These are phyloP conservation scores for Lasioglossum villosulum DNA, from an alignment of 2,888 invertebrate species.

Conservation along the genomic window DNA sequence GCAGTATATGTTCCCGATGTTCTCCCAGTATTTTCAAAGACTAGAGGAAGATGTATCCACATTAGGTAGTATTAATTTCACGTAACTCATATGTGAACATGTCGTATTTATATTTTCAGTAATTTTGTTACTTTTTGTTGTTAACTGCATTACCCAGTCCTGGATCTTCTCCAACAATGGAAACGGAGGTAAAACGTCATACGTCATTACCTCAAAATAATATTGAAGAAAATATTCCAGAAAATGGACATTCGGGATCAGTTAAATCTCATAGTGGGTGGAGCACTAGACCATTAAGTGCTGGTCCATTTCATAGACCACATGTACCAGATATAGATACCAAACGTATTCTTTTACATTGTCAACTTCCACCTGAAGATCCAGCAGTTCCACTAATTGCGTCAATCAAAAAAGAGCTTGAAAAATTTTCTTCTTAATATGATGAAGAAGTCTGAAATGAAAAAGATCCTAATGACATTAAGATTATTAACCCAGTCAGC, in stretches of 20 bases:
- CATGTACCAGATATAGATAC: constrained; percentile 85
- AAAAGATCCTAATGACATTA: neutral
- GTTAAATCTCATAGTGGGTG: constrained; percentile 79
- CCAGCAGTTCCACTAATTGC: constrained; percentile 93
- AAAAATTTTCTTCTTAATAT: constrained; percentile 74
- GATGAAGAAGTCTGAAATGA: neutral
- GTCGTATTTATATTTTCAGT: neutral
- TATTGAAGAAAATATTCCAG: constrained; percentile 71
- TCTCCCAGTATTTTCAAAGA: constrained; percentile 70
- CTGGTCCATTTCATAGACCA: constrained; percentile 87
- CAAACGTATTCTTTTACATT: constrained; percentile 86
- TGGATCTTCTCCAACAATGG: constrained; percentile 71
- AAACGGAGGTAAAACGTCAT: constrained; percentile 72
- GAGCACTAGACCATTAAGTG: constrained; percentile 87
- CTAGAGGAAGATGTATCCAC: constrained; percentile 73
- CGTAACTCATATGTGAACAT: neutral
- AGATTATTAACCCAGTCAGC: too few relatives aligned
- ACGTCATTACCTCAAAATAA: constrained; percentile 72
- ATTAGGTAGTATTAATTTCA: constrained; percentile 70
- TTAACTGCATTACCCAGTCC: constrained; percentile 68
- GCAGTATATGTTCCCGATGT: constrained; percentile 68
- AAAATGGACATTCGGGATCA: constrained; percentile 72
- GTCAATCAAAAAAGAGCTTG: constrained; percentile 91
- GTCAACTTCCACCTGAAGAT: constrained; percentile 87
- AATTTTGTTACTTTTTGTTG: neutral